Evolutionary conservation across 2,888 invertebrate genomes (phyloP).

Genomic region (Calameuta pallipes): DNA sequence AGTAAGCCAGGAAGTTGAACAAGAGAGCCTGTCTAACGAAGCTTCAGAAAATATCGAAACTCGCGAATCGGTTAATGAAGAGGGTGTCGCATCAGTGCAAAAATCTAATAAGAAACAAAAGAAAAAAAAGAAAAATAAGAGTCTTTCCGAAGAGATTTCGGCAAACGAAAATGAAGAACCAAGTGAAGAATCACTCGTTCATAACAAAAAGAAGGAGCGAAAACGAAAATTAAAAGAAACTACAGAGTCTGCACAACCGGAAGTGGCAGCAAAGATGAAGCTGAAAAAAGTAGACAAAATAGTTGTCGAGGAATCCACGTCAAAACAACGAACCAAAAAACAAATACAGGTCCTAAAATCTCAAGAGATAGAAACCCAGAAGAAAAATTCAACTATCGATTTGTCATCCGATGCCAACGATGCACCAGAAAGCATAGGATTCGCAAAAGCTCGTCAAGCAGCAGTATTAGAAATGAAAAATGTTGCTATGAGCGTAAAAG

Average conservation of each 20-base stretch:
- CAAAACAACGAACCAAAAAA: neutral
- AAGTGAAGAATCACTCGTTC: constrained; percentile 8
- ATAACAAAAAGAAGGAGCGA: constrained; percentile 17
- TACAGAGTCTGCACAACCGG: constrained; percentile 1
- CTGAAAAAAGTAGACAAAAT: neutral
- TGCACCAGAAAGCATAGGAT: constrained; percentile 24
- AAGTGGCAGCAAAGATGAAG: constrained; percentile 10
- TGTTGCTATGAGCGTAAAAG: constrained; percentile 14
- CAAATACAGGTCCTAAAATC: neutral
- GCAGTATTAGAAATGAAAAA: constrained; percentile 23
- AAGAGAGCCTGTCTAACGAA: neutral
- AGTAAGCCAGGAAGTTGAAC: constrained; percentile 10
- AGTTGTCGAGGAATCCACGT: neutral
- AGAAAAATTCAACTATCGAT: neutral
- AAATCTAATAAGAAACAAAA: constrained; percentile 13
- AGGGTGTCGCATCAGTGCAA: neutral
- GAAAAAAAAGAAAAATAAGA: constrained; percentile 22
- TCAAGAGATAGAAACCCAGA: neutral
- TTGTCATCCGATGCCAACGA: constrained; percentile 13
- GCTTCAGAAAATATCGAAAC: neutral
- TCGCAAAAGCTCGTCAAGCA: constrained; percentile 19
- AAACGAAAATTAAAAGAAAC: constrained; percentile 12
- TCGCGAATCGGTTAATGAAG: neutral
- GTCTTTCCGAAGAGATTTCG: constrained; percentile 4
- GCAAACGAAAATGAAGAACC: constrained; percentile 15